Percentiles rank a stretch among this genome's conserved stretches.
These are phyloP conservation scores for Ramphastos sulfuratus DNA, from an alignment of 2,113 vertebrate species.

Conservation along the genomic window DNA sequence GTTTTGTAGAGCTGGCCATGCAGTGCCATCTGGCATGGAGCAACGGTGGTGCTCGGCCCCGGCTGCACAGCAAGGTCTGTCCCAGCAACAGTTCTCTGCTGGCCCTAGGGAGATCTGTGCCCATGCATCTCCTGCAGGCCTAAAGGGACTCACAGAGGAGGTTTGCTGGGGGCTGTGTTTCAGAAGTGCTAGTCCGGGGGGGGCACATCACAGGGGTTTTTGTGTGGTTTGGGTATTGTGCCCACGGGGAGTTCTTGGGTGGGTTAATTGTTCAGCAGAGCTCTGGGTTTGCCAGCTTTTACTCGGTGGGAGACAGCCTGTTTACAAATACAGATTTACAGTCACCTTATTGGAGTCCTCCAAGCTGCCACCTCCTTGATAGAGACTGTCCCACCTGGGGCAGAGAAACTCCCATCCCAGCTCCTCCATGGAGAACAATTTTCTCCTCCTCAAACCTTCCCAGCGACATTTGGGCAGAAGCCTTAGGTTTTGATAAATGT, in stretches of 20 bases:
- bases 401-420: not conserved
- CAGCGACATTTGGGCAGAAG: not conserved
- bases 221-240: fast-evolving
- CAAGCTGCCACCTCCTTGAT: not conserved
- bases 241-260: no score
- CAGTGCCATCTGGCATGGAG: not conserved
- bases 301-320: not conserved
- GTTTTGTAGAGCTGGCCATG: fast-evolving
- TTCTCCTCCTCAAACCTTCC: not conserved
- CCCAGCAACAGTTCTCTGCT: no score
- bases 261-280: not conserved
- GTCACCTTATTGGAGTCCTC: not conserved
- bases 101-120: not conserved
- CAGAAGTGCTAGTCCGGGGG: fast-evolving
- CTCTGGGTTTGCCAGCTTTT: not conserved
- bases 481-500: not conserved
- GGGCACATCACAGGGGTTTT: fast-evolving
- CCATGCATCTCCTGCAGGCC: not conserved
- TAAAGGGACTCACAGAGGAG: not conserved
- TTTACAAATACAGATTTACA: not conserved
- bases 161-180: not conserved
- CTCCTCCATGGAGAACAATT: not conserved
- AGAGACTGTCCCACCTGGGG: fast-evolving
- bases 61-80: fast-evolving
- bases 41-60: fast-evolving